These are phyloP conservation scores for Clytia hemisphaerica DNA, from an alignment of 30 jellyfish, hydroid and myxozoan genomes.

Conservation along the genomic window DNA sequence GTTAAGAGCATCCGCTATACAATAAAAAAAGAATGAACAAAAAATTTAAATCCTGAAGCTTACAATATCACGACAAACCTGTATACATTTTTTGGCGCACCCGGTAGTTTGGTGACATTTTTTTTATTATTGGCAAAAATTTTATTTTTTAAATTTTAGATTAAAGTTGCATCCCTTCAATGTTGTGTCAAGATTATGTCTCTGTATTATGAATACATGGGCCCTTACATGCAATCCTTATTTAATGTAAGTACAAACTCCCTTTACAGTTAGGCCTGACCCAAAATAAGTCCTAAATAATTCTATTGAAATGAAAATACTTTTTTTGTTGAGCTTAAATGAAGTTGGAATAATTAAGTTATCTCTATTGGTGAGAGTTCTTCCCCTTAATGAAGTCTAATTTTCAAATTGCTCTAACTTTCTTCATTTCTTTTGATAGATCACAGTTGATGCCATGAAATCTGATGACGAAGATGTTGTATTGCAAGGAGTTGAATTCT, in stretches of 20 bases:
- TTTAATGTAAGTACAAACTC: background rate
- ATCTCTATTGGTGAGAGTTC: background rate
- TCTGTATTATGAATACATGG: slow-evolving; percentile 82
- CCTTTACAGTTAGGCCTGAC: background rate
- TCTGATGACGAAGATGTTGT: slow-evolving; percentile 76
- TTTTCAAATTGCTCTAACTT: background rate
- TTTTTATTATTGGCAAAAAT: background rate
- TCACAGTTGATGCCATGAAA: slow-evolving; percentile 87
- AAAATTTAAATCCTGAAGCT: too few relatives aligned
- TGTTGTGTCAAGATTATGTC: slow-evolving; percentile 83
- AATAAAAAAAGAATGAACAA: too few relatives aligned
- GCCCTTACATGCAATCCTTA: slow-evolving; percentile 63
- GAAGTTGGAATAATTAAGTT: background rate
- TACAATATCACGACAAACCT: too few relatives aligned
- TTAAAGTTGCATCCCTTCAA: slow-evolving; percentile 81
- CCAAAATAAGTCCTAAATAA: background rate
- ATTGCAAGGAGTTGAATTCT: slow-evolving; percentile 90
- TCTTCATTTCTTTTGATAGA: slow-evolving; percentile 20
- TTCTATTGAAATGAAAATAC: background rate
- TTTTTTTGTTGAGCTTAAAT: background rate
- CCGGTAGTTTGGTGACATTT: too few relatives aligned
- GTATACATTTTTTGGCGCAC: too few relatives aligned
- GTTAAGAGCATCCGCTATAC: too few relatives aligned
- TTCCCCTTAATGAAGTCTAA: background rate
- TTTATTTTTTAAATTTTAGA: slow-evolving; percentile 20